Percentiles rank a stretch among this genome's conserved stretches.
phyloP scores from a whole-genome alignment of 2,797 vertebrate species.

The Leucoraja ocellata region DNA sequence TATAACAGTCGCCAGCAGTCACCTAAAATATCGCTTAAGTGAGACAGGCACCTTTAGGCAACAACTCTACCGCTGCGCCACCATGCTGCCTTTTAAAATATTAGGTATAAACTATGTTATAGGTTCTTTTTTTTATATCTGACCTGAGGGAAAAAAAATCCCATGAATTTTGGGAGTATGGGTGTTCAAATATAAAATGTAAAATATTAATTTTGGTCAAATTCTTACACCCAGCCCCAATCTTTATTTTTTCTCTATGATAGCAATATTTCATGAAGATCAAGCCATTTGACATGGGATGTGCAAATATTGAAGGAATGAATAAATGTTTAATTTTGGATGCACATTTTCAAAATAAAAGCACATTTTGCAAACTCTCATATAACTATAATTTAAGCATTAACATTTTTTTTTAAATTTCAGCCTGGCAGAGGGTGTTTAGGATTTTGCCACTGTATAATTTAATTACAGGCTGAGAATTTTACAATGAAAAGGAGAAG shows the following conservation, averaged over 20 bases:
- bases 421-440: neutral
- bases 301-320: neutral
- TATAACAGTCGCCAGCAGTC: too few relatives aligned
- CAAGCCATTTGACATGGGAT: neutral
- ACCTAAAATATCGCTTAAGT: too few relatives aligned
- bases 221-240: neutral
- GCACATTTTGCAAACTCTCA: neutral
- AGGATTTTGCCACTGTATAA: neutral
- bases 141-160: too few relatives aligned
- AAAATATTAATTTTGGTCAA: neutral
- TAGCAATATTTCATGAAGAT: neutral
- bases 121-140: too few relatives aligned
- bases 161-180: too few relatives aligned
- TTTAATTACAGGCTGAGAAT: neutral
- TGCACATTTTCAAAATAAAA: neutral
- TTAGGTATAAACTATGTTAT: too few relatives aligned
- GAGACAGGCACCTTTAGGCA: too few relatives aligned
- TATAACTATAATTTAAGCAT: neutral
- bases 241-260: neutral
- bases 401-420: neutral
- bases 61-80: too few relatives aligned
- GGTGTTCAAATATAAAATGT: too few relatives aligned
- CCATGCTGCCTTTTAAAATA: too few relatives aligned
- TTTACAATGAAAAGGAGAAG: neutral
- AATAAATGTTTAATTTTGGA: neutral